Base-by-base conservation (phyloP, 2,797 vertebrate genomes). In the Chaenodraco wilsoni region DNA sequence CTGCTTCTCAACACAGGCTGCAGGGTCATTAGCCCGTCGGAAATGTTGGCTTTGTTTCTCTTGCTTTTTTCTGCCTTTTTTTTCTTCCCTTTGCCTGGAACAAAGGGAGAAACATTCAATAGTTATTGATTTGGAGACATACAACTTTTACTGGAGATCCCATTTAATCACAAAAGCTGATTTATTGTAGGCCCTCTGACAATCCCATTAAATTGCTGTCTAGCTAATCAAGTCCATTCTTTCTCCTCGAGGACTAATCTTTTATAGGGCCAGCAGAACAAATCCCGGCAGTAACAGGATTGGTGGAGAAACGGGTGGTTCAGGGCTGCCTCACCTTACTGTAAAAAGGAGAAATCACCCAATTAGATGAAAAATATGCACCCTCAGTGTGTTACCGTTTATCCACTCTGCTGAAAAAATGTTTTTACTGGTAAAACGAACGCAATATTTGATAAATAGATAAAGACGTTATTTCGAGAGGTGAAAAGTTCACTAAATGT, bases 121-220 rank as follows among this genome's bases (percentile, higher is more conserved):
- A 94, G 83, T 91, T 95, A 95, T 95, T 94, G 95, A 95, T 95
- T 91, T 89, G 75, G 85, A 88, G 91, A 91, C 81, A 78, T 90
- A 85, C 88, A 93, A 95, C 91, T 95, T 95, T 95, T 94, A 95
- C 95, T 94, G 93, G 93, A 90, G 92, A 91, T 89, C 90, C 94
- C 93, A 95, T 95, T 95, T 95, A 95, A 95, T 95, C 95, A 94
- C 93, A 95, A 95, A 95, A 95, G 94, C 94, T 94, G 94, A 95
- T 95, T 95, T 95, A 95, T 94, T 92, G 92, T 93, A 86, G 92
- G 88, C 82, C 82, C 88, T 91, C 88, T 93, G 94, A 95, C 94
- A 95, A 95, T 95, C 94, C 94, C 94, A 95, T 95, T 95, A 95
- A 95, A 95, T 93, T 94, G 94, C 94, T 95, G 94, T 95, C 94